These are phyloP conservation scores for Cheilosia urbana DNA, from an alignment of 2,888 invertebrate species.

Conservation along the genomic window DNA sequence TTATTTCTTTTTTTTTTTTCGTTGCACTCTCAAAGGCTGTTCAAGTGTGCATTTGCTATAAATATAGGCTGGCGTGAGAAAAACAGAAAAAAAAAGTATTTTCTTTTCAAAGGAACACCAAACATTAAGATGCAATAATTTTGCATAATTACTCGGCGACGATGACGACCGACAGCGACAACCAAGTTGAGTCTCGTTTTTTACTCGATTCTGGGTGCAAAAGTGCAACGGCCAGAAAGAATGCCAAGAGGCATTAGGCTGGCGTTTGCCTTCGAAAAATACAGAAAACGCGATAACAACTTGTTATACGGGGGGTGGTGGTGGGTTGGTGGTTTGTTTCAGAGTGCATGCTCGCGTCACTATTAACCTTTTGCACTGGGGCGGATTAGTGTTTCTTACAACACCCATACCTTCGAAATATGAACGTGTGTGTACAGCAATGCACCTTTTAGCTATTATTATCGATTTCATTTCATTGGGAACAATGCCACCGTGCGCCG, in stretches of 20 bases:
- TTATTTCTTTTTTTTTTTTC: constrained; percentile 26
- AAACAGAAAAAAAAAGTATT: constrained; percentile 28
- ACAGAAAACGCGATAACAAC: constrained; percentile 37
- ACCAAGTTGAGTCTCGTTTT: constrained; percentile 9
- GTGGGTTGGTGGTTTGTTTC: constrained; percentile 3
- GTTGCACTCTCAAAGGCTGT: constrained; percentile 42
- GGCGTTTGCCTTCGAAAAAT: constrained; percentile 23
- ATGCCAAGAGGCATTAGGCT: constrained; percentile 65
- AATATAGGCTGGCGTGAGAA: constrained; percentile 31
- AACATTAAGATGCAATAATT: constrained; percentile 73
- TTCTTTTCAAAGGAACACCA: constrained; percentile 50
- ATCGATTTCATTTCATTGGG: constrained; percentile 39
- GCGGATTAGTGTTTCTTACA: constrained; percentile 11
- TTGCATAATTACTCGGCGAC: constrained; percentile 72
- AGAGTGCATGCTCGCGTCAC: constrained; percentile 12
- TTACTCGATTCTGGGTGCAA: constrained; percentile 22
- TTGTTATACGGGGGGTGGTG: constrained; percentile 29
- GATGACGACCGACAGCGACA: too few relatives aligned
- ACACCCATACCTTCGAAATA: not conserved
- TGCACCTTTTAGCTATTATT: constrained; percentile 25
- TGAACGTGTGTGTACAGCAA: not conserved
- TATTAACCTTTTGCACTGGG: constrained; percentile 52
- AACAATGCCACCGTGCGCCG: constrained; percentile 18
- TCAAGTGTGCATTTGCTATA: constrained; percentile 45
- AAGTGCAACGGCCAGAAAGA: constrained; percentile 73